Percentiles rank a stretch among this genome's conserved stretches.
phyloP scores from a whole-genome alignment of 2,797 vertebrate genomes.

The Chaunax sp. region DNA sequence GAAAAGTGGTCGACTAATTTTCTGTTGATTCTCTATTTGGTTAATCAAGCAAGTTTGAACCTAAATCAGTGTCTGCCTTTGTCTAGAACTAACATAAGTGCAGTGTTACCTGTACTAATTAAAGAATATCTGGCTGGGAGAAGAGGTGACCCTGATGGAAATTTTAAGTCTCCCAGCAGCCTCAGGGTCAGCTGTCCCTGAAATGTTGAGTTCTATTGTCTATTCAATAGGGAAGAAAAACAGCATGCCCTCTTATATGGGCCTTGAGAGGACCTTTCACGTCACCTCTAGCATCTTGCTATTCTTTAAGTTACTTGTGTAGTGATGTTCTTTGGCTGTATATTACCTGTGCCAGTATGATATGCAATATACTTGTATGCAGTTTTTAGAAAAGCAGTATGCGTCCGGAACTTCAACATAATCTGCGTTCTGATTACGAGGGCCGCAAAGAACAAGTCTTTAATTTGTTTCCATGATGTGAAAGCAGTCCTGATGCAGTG shows the following conservation, averaged over 20 bases:
- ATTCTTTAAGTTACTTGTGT: slow-evolving; percentile 16
- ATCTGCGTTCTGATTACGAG: slow-evolving; percentile 21
- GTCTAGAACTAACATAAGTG: not conserved
- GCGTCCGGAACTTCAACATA: slow-evolving; percentile 16
- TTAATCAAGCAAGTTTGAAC: not conserved
- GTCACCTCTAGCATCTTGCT: slow-evolving; percentile 27
- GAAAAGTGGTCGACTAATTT: no score
- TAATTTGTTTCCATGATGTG: slow-evolving; percentile 20
- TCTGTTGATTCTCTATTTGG: no score
- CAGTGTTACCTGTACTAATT: slow-evolving; percentile 15
- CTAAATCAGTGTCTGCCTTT: not conserved
- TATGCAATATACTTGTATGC: slow-evolving; percentile 3
- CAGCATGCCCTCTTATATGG: slow-evolving; percentile 9
- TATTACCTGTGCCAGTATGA: slow-evolving; percentile 4
- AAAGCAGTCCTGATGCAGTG: slow-evolving; percentile 50
- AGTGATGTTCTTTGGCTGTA: slow-evolving; percentile 10
- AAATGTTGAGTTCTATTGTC: slow-evolving; percentile 73
- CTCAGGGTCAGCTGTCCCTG: slow-evolving; percentile 62
- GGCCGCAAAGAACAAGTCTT: slow-evolving; percentile 26
- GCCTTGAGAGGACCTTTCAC: slow-evolving; percentile 44
- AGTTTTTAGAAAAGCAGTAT: slow-evolving; percentile 8
- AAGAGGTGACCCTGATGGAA: slow-evolving; percentile 50
- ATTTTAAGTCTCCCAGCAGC: slow-evolving; percentile 46
- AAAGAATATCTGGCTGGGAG: slow-evolving; percentile 43
- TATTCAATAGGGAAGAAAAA: slow-evolving; percentile 50